Base-by-base conservation (phyloP, 2,113 vertebrate genomes). In the Ornithorhynchus anatinus region DNA sequence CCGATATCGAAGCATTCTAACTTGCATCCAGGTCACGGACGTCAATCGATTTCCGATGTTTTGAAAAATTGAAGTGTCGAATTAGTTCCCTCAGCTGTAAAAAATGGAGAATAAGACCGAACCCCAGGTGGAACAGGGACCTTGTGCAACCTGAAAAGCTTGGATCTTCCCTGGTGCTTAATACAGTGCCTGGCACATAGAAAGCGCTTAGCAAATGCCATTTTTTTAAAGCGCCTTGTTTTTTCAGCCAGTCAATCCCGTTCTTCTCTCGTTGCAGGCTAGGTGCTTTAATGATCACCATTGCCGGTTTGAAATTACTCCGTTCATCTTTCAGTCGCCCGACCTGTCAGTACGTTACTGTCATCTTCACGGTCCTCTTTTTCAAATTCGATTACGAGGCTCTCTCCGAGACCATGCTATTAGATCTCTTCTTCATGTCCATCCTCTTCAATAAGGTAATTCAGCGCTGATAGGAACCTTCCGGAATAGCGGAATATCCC, bases 381-480 rank as follows among this genome's bases (percentile, higher is more conserved):
- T 99, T 99, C 93, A 98, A 95, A 84, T 98, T 98, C 72, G 98
- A 99, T 90, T 99, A 95, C 86, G 95, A 90, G 63, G 93, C 94
- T 60, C 95, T 97, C 86, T 98, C 97, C 3, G 97, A 99, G 91
- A 99, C 97, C 29, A 95, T 97, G 92, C 94, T 99, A 36, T 93
- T 99, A 75, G 96, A 99, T 87, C 96, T 99, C 83, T 99, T 98
- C 91, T 92, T 99, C 86, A 97, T 97, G 96, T 98, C 97, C 84
- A 97, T 99, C 56, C 79, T 99, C 88, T 99, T 99, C 95, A 98
- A 92, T 93, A 99, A 98, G 95, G 97, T 98, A 89, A 87, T 39
- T 77, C 64, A 8, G 72, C 52, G 53, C 35, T 20, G 51, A 39
- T 52, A 62, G 48, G 43, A 52, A 25, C 20, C 31, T 8, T 36